Evolutionary conservation across 2,113 vertebrate species (phyloP), one percentile per base, ranked within the genome.

Genomic region (Perca fluviatilis): DNA sequence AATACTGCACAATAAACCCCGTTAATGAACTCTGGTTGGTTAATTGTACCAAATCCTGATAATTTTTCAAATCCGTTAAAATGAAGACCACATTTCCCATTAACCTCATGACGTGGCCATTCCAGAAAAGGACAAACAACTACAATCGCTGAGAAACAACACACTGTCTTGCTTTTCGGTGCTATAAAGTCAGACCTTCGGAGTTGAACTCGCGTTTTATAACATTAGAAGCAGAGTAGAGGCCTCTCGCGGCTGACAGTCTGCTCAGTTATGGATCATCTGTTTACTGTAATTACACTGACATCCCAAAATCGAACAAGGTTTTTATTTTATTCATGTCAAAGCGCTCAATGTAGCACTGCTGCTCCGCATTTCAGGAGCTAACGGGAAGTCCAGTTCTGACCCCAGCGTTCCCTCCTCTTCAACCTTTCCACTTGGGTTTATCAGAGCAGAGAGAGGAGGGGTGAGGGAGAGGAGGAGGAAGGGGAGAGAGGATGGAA

Each of bases 251-350:
- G 63, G 8, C 43, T 2, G 23, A 49, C 49, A 13, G 14, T 60
- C 69, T 43, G 56, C 62, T 79, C 67, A 47, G 13, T 21, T 47
- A 18, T 25, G 43, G 30, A 62, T 74, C 19, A 74, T 58, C 19
- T 54, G 36, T 60, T 73, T 64, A 58, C 40, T 53, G 57, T 68
- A 53, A 82, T 80, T 56, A 77, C 58, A 57, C 50, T 6, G 47
- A 80, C 30, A 15, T 79, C 57, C 15, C 4, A 50, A 57, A 49
- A 80, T 82, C 65, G 33, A 71, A 82, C 25, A 21, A 65, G 78
- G 7, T 33, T 12, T 68, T 72, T 33, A 86, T 75, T 80, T 80
- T 78, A 86, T 77, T 60, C 57, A 70, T 30, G 23, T 30, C 36
- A 6, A 43, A 56, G 50, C 13, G 9, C 49, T 80, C 33, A 27